phyloP scores from a whole-genome alignment of 2,797 vertebrate species.

The Notolepis coatsorum region DNA sequence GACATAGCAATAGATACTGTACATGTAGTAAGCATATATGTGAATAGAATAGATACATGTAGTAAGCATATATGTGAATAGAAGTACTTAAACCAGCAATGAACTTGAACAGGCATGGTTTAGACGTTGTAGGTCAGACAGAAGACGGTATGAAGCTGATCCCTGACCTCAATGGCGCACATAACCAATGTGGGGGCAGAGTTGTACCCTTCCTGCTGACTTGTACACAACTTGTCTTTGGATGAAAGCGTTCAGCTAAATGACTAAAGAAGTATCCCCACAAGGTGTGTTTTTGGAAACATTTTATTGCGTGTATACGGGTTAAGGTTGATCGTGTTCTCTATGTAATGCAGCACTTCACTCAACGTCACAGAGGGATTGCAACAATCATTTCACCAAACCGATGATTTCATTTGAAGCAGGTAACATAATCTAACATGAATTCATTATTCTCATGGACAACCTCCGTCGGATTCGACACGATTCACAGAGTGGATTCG shows the following conservation, averaged over 20 bases:
- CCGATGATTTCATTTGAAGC: constrained; percentile 56
- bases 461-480: constrained; percentile 37
- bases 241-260: too few species aligned
- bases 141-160: too few species aligned
- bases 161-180: too few species aligned
- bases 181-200: too few species aligned
- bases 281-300: neutral
- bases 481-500: constrained; percentile 43
- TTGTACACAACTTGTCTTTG: neutral
- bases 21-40: too few species aligned
- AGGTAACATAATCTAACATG: constrained; percentile 58
- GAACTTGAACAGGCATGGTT: too few species aligned
- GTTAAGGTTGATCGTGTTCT: constrained; percentile 57
- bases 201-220: too few species aligned
- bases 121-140: too few species aligned
- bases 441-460: constrained; percentile 45
- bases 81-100: too few species aligned
- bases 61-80: too few species aligned
- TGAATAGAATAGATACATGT: too few species aligned
- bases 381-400: constrained; percentile 68
- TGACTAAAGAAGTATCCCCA: neutral
- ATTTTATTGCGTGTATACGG: constrained; percentile 69
- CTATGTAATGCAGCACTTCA: constrained; percentile 63
- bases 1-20: too few species aligned
- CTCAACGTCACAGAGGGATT: constrained; percentile 69